Conservation (phyloP, 2,888 invertebrate species). For the Pollenia amentaria region DNA sequence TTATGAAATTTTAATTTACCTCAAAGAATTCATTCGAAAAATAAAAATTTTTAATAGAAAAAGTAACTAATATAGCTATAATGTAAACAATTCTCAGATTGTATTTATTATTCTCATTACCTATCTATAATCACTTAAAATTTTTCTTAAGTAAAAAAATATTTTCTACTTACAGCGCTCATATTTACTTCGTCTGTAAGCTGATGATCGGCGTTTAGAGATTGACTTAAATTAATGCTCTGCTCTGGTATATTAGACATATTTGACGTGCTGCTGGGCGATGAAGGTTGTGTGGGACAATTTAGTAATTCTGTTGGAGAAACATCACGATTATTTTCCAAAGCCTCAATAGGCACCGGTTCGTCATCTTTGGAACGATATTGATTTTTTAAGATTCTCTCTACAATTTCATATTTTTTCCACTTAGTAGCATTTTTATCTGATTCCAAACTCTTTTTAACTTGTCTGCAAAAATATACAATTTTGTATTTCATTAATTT, state of each 20-base stretch:
- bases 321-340: conserved; percentile 81
- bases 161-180: conserved; percentile 56
- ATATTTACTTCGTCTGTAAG: conserved; percentile 69
- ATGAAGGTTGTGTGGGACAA: conserved; percentile 59
- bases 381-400: conserved; percentile 80
- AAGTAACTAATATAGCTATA: no score
- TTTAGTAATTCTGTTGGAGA: conserved; percentile 76
- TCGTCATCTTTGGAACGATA: conserved; percentile 81
- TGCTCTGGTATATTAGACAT: conserved; percentile 62
- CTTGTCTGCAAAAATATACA: conserved; percentile 74
- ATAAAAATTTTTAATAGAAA: no score
- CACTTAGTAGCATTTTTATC: conserved; percentile 77
- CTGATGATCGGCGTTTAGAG: conserved; percentile 54
- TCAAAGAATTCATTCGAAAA: no score
- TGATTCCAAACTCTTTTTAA: conserved; percentile 78
- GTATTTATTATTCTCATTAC: no score
- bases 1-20: no score
- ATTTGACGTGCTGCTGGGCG: conserved; percentile 70
- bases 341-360: conserved; percentile 79
- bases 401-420: conserved; percentile 81
- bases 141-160: background rate
- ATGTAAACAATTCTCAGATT: no score
- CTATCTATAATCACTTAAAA: background rate
- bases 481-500: background rate
- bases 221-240: conserved; percentile 60